Base-by-base conservation (phyloP, 2,113 vertebrate genomes). In the Triplophysa dalaica region DNA sequence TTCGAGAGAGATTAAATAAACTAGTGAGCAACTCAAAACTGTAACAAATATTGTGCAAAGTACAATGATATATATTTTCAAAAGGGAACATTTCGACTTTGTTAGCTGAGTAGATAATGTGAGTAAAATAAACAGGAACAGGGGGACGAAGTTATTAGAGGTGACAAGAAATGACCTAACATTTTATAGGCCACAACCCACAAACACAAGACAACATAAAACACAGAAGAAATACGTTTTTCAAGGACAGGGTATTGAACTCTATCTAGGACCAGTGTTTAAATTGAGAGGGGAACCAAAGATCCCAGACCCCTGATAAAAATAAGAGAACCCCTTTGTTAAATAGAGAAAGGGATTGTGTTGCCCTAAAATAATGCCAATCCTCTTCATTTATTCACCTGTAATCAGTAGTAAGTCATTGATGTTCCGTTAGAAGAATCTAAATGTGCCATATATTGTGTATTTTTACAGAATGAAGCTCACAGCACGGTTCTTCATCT, bases 91-190 rank as follows among this genome's bases (percentile, higher is more conserved):
- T 45, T 45, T 33, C 50, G 13, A 26, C 17, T 11, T 61, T 66
- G 70, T 72, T 54, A 70, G 29, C 63, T 70, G 45, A 19, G 22
- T 12, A 19, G 52, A 67, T 75, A 45, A 52, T 13, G 19, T 4
- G 50, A 19, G 33, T 29, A 29, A 54, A 66, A 74, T 70, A 69
- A 63, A 61, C 67, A 80, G 17, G 33, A 61, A 78, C 78, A 80
- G 78, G 52, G 62, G 73, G 73, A 50, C 61, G 17, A 48, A 56
- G 52, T 83, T 77, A 80, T 80, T 72, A 80, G 78, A 80, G 61
- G 73, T 70, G 67, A 77, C 78, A 72, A 43, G 33, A 70, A 56
- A 16, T 80, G 54, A 67, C 75, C n/a, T 12, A 61, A 29, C 43
- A 70, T 29, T 79, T 70, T 79, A 65, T 48, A 64, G 54, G 29